Evolutionary conservation across 2,797 vertebrate species (phyloP), one percentile per base, ranked within the genome.

Genomic region (Carduelis carduelis): DNA sequence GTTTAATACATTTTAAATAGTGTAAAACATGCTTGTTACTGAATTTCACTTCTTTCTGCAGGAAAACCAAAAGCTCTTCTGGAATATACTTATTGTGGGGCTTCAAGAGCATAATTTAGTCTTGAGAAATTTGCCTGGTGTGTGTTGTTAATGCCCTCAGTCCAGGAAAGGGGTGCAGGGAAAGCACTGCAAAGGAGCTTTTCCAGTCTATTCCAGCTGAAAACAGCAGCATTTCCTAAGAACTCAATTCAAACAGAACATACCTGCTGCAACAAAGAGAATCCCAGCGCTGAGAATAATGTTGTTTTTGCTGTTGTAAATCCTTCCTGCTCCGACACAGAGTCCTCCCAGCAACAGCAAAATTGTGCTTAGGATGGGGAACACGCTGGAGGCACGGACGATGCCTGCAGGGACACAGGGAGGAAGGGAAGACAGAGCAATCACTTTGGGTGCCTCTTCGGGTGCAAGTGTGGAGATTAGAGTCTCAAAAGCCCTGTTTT

Each of bases 201-300:
- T 71, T 19, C 84, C 50, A 18, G 2, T 9, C 39, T 17, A 52
- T 71, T 83, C 52, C 85, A 53, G 5, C 18, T 65, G 65, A 46
- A 53, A 87, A 80, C 66, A 39, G 53, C 71, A 57, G 39, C 23
- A 4, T 41, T 65, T 28, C 55, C 59, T 12, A 64, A 81, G 46
- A 52, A 50, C 60, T 80, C 64, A 26, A 15, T 75, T 88, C 65
- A 37, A 83, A 47, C 64, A 76, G 49, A 72, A 93, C 98, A 95
- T 97, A 99, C 99, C 99, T 98, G 99, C 99, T 53, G 99, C 99
- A 93, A 99, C 99, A 72, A 99, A 99, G 96, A 99, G 98, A 96
- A 99, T 99, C 92, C 99, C 99, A 8, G 99, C 99, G 1, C 99
- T 99, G 93, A 99, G 99, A 87, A 99, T 98, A 79, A 99, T 99